Evolutionary conservation across 2,888 invertebrate genomes (phyloP), one percentile per base, ranked within the genome.

Genomic region (Drosophila nr. fundita): DNA sequence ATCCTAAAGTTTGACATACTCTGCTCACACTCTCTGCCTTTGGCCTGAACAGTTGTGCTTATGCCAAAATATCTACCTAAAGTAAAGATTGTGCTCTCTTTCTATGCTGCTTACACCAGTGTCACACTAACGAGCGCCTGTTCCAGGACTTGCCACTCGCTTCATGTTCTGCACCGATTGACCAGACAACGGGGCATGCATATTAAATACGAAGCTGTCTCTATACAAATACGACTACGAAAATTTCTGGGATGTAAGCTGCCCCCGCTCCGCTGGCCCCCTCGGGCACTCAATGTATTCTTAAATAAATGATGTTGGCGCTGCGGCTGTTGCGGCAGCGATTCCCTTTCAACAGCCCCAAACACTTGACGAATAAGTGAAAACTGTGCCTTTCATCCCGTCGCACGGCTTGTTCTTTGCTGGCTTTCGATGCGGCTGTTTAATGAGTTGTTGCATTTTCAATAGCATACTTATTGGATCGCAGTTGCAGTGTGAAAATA

Each of bases 141-240:
- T 63, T 71, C 59, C 75, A 62, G 73, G 73, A 73, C 78, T 66
- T 54, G 55, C 70, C 68, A 72, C 66, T 73, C 59, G 76, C 68
- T 57, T 57, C 67, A 63, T 78, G 79, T 75, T 87, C 82, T 78
- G 87, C 89, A 78, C 68, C 87, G 87, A 89, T 89, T 89, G 87
- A 88, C 87, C 89, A 85, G 76, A 82, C 73, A 83, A 83, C 87
- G 68, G 72, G 83, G 74, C 73, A 73, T 80, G 87, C 89, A 89
- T 88, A 89, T 87, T 83, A 88, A 88, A 69, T 78, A 78, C 69
- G 62, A 63, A 38, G 48, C 48, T 30, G 42, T 55, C 32, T 68
- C 64, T 57, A 60, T 64, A 54, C 73, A 62, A 65, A 73, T 55
- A 69, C 61, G 21, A 60, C 60, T 42, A 32, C 38, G 55, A 21